Evolutionary conservation across 2,888 invertebrate species (phyloP), one percentile per base, ranked within the genome.

Genomic region (Graphium colonna): DNA sequence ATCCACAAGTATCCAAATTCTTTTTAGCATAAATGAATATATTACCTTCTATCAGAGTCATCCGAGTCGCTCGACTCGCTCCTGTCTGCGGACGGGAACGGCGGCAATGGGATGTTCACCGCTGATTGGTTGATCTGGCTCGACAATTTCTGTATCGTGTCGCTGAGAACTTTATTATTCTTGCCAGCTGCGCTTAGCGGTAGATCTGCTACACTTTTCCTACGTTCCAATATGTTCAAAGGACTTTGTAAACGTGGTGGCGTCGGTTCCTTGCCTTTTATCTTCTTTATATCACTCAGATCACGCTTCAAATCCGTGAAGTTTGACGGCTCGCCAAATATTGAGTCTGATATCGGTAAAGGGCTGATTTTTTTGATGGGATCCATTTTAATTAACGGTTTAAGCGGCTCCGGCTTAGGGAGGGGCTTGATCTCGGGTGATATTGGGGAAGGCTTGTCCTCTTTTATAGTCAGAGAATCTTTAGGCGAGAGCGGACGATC

Each of bases 111-210:
- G 3, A 81, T 74, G 52, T 63, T 73, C 1, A 77, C 79, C 13
- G 82, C 78, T 1, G 85, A 73, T 63, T 89, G 89, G 60, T 88
- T 90, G 54, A 90, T 90, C 64, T 90, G 90, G 63, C 89, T 90
- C 13, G 90, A 90, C 28, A 92, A 69, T 67, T 92, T 92, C 72
- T 92, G 92, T 67, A 92, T 92, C 0, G 92, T 92, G 59, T 92
- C 92, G 60, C 91, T 92, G 9, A 92, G 71, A 33, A 92, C 92
- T 63, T 91, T 92, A 57, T 92, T 92, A 61, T 91, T 92, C 66
- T 89, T 90, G 15, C 86, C 87, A 0, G 84, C 77, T 7, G 76
- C 74, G 33, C 67, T 70, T n/a, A 86, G 60, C 1, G 84, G 73
- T 38, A 87, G 59, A 26, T 90, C 90, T 0, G 83, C 81, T 1